Conservation (phyloP, 30 jellyfish, hydroid and myxozoan genomes). For the Hydra vulgaris region DNA sequence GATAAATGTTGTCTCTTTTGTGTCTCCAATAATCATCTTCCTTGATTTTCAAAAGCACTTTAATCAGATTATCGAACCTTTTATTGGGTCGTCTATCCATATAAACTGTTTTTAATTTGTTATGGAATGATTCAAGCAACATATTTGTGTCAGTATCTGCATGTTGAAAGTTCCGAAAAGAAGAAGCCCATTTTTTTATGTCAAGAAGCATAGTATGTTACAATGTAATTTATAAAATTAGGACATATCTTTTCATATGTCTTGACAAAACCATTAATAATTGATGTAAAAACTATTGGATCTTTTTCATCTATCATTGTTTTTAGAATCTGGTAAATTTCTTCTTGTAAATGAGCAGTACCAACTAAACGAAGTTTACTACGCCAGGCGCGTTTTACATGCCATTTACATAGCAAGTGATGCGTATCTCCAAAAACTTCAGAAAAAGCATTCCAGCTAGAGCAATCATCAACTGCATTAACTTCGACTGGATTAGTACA, state of each 20-base stretch:
- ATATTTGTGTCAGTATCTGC: too few species aligned
- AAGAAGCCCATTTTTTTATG: too few species aligned
- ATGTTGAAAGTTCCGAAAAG: too few species aligned
- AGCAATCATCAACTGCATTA: conserved; percentile 19
- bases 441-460: conserved; percentile 32
- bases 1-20: too few species aligned
- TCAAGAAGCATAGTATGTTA: too few species aligned
- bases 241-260: neutral
- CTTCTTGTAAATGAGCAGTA: conserved; percentile 19
- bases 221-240: conserved; percentile 6
- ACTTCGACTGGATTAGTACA: conserved; percentile 12
- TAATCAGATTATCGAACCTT: too few species aligned
- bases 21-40: too few species aligned
- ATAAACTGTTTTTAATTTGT: too few species aligned
- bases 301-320: conserved; percentile 22
- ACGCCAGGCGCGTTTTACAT: conserved; percentile 25
- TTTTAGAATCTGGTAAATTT: conserved; percentile 8
- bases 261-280: conserved; percentile 1
- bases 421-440: conserved; percentile 18
- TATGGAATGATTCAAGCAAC: too few species aligned
- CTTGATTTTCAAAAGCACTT: too few species aligned
- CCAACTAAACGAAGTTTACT: conserved; percentile 9
- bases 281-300: conserved; percentile 6
- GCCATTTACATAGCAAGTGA: conserved; percentile 36
- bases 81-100: too few species aligned